Conservation (phyloP, 2,113 vertebrate species). For the Mastomys coucha region DNA sequence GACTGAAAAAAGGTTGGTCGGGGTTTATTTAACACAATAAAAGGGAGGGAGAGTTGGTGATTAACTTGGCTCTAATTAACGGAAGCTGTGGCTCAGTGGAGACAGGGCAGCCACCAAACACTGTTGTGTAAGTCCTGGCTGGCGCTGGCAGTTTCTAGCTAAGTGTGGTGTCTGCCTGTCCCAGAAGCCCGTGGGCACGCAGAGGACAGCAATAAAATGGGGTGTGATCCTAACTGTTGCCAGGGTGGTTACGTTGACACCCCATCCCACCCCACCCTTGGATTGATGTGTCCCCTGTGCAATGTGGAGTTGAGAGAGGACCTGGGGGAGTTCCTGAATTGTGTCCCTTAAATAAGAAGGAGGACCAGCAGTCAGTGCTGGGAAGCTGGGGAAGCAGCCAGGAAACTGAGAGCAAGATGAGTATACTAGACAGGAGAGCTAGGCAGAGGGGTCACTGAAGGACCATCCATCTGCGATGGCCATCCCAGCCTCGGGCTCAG, state of each 20-base stretch:
- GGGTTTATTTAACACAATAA: neutral
- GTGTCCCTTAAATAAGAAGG: neutral
- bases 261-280: neutral
- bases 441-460: neutral
- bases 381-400: neutral
- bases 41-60: neutral
- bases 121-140: neutral
- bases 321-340: neutral
- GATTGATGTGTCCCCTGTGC: neutral
- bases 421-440: neutral
- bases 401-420: neutral
- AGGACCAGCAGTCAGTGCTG: neutral
- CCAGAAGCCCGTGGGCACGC: neutral
- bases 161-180: neutral
- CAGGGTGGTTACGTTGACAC: accelerated
- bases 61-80: neutral
- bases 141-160: neutral
- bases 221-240: neutral
- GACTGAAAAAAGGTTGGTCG: neutral
- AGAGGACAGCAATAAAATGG: neutral
- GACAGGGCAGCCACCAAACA: neutral
- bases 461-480: neutral
- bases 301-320: neutral
- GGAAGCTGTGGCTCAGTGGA: neutral
- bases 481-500: neutral